Evolutionary conservation across 2,113 vertebrate genomes (phyloP), one percentile per base, ranked within the genome.

Genomic region (Zosterops lateralis): DNA sequence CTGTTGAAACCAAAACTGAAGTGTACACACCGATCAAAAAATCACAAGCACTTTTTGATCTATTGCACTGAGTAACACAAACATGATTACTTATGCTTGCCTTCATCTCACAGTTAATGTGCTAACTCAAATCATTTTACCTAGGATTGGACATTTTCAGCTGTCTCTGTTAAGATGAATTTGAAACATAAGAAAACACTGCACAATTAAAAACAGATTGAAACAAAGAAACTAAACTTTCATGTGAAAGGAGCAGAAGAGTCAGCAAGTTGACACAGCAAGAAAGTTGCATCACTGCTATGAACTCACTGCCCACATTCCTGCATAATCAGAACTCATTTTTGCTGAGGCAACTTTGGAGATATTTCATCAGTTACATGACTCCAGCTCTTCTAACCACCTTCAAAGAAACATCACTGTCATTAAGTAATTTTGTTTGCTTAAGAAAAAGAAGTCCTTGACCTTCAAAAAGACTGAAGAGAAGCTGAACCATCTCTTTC

Each of bases 331-430:
- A 78, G 44, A 56, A 36, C 21, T 92, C 47, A 44, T 73, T 95
- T 95, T 92, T 92, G 89, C 89, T 90, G 91, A 96, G 72, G 85
- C 94, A 96, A 83, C 48, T 67, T 34, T 17, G 56, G 72, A 93
- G 17, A 29, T 47, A 62, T 80, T 93, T 87, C 94, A 87, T 89
- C 78, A 93, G 74, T 36, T 79, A 47, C 64, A 56, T 38, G 75
- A 76, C 84, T 89, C 25, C 45, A 87, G 71, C 84, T 67, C 78
- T 74, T 72, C 44, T 31, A 83, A 54, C 24, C 40, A 53, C 48
- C 56, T 87, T 95, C 90, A 95, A 88, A 95, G 51, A 36, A 66
- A 56, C 15, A 29, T 6, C 47, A 24, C 34, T 40, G 42, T 28
- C 70, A 93, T 92, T 87, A 95, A 89, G 47, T 60, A 8, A 85